phyloP scores from a whole-genome alignment of 2,888 invertebrate genomes.

The Hymenopus coronatus region DNA sequence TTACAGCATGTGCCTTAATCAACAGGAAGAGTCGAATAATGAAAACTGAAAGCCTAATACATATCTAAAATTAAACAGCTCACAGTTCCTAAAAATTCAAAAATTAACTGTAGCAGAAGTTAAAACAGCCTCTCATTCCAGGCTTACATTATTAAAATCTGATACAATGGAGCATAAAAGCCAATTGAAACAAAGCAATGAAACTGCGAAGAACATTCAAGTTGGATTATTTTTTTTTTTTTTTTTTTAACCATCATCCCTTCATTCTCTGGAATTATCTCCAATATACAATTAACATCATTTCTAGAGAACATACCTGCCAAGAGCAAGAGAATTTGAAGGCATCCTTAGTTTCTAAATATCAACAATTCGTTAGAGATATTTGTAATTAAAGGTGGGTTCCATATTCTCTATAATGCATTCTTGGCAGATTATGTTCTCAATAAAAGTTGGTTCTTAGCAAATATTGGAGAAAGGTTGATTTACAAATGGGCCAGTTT shows the following conservation, averaged over 20 bases:
- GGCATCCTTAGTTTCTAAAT: not conserved
- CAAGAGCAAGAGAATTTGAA: not conserved
- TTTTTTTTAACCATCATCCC: not conserved
- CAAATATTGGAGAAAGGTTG: not conserved
- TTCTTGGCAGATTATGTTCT: not conserved
- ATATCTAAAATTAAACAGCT: not conserved
- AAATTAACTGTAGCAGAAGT: not conserved
- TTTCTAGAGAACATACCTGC: not conserved
- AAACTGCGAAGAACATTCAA: not conserved
- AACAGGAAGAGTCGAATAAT: not conserved
- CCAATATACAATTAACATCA: not conserved
- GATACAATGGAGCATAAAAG: not conserved
- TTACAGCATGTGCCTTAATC: not conserved
- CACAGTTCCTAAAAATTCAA: not conserved
- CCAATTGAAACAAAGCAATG: not conserved
- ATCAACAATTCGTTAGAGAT: not conserved
- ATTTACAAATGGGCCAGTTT: not conserved
- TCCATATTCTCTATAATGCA: no score
- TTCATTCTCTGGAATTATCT: not conserved
- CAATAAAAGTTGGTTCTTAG: not conserved
- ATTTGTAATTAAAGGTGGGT: no score
- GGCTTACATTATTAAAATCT: not conserved
- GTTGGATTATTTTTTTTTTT: not conserved
- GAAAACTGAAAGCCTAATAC: not conserved
- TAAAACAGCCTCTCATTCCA: not conserved